These are phyloP conservation scores for Eurois occulta DNA, from an alignment of 2,888 invertebrate genomes.

Conservation along the genomic window DNA sequence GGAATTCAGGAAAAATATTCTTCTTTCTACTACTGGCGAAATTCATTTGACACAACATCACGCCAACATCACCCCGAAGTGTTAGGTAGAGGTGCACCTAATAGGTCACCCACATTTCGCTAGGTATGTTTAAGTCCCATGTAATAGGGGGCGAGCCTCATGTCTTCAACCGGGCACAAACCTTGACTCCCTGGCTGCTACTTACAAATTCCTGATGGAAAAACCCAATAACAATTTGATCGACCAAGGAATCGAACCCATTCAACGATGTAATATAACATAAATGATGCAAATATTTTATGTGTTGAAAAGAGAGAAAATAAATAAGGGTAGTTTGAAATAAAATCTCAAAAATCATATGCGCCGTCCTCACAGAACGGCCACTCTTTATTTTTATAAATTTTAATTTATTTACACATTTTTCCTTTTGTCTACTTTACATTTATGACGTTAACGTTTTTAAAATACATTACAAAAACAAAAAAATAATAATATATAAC, in stretches of 20 bases:
- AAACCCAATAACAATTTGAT: no score
- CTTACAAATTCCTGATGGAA: no score
- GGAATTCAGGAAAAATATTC: no score
- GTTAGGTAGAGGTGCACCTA: no score
- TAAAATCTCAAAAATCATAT: conserved; percentile 72
- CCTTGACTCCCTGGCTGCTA: no score
- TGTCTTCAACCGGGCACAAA: no score
- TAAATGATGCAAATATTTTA: neutral
- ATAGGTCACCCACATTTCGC: no score
- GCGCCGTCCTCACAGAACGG: conserved; percentile 87
- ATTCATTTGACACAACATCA: no score
- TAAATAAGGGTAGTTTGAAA: conserved; percentile 20
- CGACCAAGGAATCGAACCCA: neutral
- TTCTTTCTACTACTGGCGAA: no score
- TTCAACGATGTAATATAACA: neutral
- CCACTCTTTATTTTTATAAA: conserved; percentile 90
- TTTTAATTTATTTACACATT: conserved; percentile 90
- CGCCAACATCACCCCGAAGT: no score
- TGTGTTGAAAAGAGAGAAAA: neutral
- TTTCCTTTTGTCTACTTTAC: conserved; percentile 88
- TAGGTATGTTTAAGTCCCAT: no score
- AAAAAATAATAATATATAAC: conserved; percentile 82
- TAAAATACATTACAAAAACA: conserved; percentile 90
- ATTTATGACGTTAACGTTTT: conserved; percentile 89
- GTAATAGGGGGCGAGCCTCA: no score